phyloP scores from a whole-genome alignment of 1,140 invertebrate genomes.

The Pseudomyrmex flavicornis region DNA sequence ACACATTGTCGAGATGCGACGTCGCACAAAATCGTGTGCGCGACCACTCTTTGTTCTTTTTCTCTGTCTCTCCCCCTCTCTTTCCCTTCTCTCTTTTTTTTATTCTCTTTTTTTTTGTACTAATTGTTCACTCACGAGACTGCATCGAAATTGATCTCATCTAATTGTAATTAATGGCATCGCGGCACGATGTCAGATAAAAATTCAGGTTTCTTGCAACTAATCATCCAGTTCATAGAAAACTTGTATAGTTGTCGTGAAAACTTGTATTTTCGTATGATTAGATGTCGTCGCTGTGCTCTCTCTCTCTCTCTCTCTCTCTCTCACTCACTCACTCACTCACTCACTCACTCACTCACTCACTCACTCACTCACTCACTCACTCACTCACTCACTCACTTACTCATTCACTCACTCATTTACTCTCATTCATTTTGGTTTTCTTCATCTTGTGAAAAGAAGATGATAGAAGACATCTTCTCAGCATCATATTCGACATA shows the following conservation, averaged over 20 bases:
- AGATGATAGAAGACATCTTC: neutral
- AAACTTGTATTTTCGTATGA: constrained; percentile 34
- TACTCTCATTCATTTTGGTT: too few species aligned
- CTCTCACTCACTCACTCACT: neutral
- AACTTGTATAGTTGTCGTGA: neutral
- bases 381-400: neutral
- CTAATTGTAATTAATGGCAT: constrained; percentile 44
- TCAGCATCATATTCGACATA: constrained; percentile 25
- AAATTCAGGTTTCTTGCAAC: constrained; percentile 6
- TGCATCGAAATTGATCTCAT: constrained; percentile 47
- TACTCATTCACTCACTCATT: neutral
- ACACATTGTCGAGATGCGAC: constrained; percentile 22
- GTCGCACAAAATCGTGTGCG: constrained; percentile 31
- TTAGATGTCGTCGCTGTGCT: neutral
- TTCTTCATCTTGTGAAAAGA: neutral
- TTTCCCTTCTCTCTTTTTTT: neutral
- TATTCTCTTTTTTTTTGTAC: neutral
- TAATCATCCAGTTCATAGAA: too few species aligned
- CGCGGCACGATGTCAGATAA: constrained; percentile 20
- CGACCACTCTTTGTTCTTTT: constrained; percentile 20
- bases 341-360: too few species aligned
- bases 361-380: neutral
- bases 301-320: neutral
- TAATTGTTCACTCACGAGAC: neutral
- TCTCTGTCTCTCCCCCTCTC: neutral